A percentile compares a stretch with the other conserved stretches of the same genome.
Conservation (phyloP, 1,140 invertebrate genomes). For the Drosophila tsacasi region DNA sequence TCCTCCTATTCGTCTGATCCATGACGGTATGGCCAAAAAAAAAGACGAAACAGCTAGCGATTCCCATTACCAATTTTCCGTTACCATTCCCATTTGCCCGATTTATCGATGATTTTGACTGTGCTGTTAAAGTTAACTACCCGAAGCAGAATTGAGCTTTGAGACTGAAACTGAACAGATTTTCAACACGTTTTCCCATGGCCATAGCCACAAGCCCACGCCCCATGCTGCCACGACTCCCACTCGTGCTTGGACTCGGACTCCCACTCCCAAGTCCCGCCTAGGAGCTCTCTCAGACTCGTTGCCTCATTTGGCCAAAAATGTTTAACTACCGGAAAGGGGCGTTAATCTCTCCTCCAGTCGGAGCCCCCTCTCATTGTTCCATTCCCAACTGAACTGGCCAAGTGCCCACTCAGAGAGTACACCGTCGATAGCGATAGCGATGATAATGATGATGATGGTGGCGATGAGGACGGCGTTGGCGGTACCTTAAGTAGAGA, state of each 20-base stretch:
- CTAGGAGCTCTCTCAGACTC: slow-evolving; percentile 28
- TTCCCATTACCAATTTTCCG: slow-evolving; percentile 1
- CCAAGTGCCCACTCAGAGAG: slow-evolving; percentile 64
- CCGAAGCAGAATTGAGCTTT: slow-evolving; percentile 15
- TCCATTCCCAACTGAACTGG: slow-evolving; percentile 8
- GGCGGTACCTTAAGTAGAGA: slow-evolving; percentile 18
- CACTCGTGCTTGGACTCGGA: slow-evolving; percentile 1
- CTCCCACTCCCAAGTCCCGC: background rate
- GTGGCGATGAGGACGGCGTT: slow-evolving; percentile 11
- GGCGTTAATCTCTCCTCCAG: slow-evolving; percentile 69
- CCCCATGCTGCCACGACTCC: background rate
- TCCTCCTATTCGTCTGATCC: background rate
- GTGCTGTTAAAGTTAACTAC: slow-evolving; percentile 40
- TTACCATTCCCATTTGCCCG: slow-evolving; percentile 24
- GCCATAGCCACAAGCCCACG: slow-evolving; percentile 13
- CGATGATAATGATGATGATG: slow-evolving; percentile 2
- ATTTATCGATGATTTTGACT: slow-evolving; percentile 37
- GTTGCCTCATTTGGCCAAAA: slow-evolving; percentile 54
- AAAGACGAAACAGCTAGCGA: background rate
- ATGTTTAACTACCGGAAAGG: slow-evolving; percentile 68
- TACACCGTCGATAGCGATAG: slow-evolving; percentile 25
- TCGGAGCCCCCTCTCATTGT: background rate
- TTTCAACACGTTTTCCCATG: slow-evolving; percentile 41
- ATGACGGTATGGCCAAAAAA: slow-evolving; percentile 4
- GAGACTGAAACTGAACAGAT: slow-evolving; percentile 18